phyloP scores from a whole-genome alignment of 2,113 vertebrate genomes.

The Taxidea taxus region DNA sequence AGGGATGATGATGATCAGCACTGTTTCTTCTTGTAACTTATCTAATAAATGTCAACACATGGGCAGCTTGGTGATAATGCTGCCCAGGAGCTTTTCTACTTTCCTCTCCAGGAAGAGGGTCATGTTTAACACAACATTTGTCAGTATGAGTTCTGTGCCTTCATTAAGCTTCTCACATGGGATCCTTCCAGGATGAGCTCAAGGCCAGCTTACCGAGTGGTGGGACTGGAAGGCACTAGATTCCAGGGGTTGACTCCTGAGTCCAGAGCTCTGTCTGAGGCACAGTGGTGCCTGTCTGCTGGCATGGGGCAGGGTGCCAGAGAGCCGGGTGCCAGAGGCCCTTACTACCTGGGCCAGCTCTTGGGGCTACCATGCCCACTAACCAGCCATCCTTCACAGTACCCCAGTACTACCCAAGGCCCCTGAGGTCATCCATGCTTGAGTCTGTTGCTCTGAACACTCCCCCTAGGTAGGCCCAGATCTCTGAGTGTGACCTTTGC shows the following conservation, averaged over 20 bases:
- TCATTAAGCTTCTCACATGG: rapidly evolving
- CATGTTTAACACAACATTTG: rapidly evolving
- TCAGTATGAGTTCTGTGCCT: neutral
- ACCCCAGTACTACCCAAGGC: neutral
- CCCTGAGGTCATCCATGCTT: neutral
- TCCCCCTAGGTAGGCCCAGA: no score
- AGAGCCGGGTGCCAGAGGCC: neutral
- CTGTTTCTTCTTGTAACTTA: neutral
- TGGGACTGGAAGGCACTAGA: neutral
- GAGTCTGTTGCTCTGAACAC: neutral
- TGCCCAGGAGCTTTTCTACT: rapidly evolving
- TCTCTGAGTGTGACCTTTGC: neutral
- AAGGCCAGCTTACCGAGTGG: neutral
- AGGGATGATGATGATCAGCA: rapidly evolving
- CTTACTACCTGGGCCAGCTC: neutral
- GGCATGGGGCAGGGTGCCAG: neutral
- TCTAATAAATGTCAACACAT: rapidly evolving
- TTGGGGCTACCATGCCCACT: neutral
- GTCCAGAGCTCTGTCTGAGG: neutral
- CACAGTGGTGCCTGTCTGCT: neutral
- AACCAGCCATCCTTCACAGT: neutral
- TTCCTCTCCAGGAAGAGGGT: neutral
- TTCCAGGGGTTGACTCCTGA: neutral
- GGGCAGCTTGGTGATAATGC: neutral
- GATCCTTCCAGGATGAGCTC: neutral